Percentiles rank a stretch among this genome's conserved stretches.
phyloP scores from a whole-genome alignment of 2,888 invertebrate species.

The Beris morrisii region DNA sequence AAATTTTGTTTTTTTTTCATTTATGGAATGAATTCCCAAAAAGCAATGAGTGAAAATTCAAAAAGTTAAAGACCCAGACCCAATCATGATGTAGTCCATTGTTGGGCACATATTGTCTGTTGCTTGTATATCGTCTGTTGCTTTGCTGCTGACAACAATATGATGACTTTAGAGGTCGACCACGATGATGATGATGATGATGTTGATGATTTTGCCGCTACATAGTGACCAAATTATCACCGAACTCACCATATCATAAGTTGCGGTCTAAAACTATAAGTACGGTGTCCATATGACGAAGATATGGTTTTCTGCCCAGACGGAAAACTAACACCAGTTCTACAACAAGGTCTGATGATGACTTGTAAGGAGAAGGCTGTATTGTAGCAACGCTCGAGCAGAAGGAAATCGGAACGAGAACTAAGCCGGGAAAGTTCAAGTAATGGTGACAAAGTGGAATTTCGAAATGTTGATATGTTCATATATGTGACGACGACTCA shows the following conservation, averaged over 20 bases:
- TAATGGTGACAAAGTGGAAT: constrained; percentile 27
- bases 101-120: neutral
- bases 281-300: too few relatives aligned
- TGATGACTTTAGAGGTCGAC: constrained; percentile 27
- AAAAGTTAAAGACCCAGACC: constrained; percentile 18
- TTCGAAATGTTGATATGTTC: constrained; percentile 21
- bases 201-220: constrained; percentile 19
- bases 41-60: constrained; percentile 26
- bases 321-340: neutral
- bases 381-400: constrained; percentile 1
- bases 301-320: neutral
- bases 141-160: constrained; percentile 6
- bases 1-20: constrained; percentile 9
- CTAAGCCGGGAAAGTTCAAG: constrained; percentile 12
- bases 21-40: constrained; percentile 21
- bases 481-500: neutral
- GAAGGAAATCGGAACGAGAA: neutral
- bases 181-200: constrained; percentile 19
- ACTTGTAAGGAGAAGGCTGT: constrained; percentile 1
- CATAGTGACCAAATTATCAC: constrained; percentile 8
- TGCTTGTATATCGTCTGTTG: constrained; percentile 11
- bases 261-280: too few relatives aligned
- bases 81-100: neutral
- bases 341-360: neutral
- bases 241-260: neutral